Percentiles rank a stretch among this genome's conserved stretches.
Conservation (phyloP, 1,140 invertebrate genomes). For the Cherax destructor region DNA sequence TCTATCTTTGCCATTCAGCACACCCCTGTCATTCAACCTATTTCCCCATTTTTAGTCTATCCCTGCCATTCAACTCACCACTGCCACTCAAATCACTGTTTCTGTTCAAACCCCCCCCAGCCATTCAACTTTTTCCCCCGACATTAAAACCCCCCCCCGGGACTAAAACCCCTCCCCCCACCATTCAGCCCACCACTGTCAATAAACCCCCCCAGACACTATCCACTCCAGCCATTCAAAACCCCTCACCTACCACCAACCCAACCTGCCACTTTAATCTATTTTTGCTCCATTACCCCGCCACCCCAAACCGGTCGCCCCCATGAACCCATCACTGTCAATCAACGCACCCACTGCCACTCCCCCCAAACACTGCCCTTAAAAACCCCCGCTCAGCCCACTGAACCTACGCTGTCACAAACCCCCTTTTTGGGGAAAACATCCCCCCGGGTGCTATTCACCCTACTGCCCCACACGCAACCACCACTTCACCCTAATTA, state of each 20-base stretch:
- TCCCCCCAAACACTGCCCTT: neutral
- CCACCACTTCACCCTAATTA: no score
- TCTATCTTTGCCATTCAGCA: neutral
- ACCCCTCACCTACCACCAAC: neutral
- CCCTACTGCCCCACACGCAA: no score
- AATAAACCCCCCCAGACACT: neutral
- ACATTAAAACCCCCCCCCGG: neutral
- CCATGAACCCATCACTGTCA: neutral
- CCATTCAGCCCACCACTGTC: neutral
- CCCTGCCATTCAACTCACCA: neutral
- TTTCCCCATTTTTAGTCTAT: neutral
- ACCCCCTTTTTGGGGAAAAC: neutral
- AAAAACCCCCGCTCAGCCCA: neutral
- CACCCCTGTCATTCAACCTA: neutral
- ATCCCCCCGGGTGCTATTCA: neutral
- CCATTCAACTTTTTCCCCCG: no score
- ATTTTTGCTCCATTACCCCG: no score
- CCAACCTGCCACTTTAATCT: neutral
- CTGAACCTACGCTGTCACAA: neutral
- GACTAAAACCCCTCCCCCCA: neutral
- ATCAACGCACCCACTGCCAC: neutral
- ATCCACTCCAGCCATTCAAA: neutral
- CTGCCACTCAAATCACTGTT: neutral
- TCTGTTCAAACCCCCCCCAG: neutral
- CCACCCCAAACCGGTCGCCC: no score